These are phyloP conservation scores for Lacanobia wlatinum DNA, from an alignment of 2,888 invertebrate species.

Conservation along the genomic window DNA sequence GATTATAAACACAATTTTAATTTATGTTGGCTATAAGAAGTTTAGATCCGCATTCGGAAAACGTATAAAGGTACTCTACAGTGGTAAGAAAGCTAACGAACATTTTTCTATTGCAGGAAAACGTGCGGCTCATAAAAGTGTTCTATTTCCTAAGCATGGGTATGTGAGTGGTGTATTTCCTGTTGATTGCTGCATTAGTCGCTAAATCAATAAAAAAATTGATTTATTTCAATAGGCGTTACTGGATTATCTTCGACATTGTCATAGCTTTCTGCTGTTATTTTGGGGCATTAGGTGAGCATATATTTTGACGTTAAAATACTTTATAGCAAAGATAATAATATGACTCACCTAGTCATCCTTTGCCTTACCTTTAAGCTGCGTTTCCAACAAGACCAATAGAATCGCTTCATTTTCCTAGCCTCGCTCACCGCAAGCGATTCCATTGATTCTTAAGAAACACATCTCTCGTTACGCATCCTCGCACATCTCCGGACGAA, in stretches of 20 bases:
- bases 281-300: neutral
- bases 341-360: too few species aligned
- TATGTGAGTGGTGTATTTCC: slow-evolving; percentile 4
- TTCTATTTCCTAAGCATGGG: slow-evolving; percentile 23
- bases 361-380: too few species aligned
- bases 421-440: too few species aligned
- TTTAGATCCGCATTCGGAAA: too few species aligned
- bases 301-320: neutral
- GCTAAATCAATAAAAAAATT: neutral
- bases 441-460: too few species aligned
- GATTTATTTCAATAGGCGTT: fast-evolving
- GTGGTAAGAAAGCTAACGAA: neutral
- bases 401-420: too few species aligned
- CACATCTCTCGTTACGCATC: too few species aligned
- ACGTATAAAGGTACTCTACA: too few species aligned
- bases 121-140: slow-evolving; percentile 7
- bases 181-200: neutral
- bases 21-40: too few species aligned
- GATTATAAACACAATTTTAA: neutral
- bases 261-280: fast-evolving
- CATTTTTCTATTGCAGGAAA: slow-evolving; percentile 33
- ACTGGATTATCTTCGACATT: neutral
- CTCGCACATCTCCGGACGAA: too few species aligned
- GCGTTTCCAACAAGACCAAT: too few species aligned
- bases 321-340: too few species aligned